Evolutionary conservation across 2,797 vertebrate genomes (phyloP), one percentile per base, ranked within the genome.

Genomic region (Xenentodon cancila): DNA sequence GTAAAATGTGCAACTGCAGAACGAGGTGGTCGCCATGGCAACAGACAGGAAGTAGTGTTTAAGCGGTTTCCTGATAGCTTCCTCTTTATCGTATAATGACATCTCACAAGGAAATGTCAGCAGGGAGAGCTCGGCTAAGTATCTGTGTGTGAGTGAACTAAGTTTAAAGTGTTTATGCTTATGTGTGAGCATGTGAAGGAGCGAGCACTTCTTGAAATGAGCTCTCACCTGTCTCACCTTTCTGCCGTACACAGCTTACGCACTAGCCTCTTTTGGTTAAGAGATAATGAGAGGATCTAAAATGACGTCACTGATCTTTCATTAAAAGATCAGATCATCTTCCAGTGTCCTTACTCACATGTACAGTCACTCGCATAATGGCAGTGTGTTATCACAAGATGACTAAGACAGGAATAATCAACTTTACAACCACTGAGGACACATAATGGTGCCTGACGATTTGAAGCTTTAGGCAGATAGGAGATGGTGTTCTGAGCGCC

Each of bases 41-140:
- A 93, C 92, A 88, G 90, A 89, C 93, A 94, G 94, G 94, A 94
- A 94, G 91, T 91, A 85, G 90, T 79, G 70, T 89, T 93, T 92
- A 91, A 90, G 91, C 79, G 91, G 93, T 94, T 94, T 94, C 93
- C 92, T 93, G 93, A 88, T 84, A 64, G 68, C 89, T 93, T 93
- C 91, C 91, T 84, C 90, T 92, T 93, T 93, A 94, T 94, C 93
- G 0, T 73, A 68, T 86, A 91, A 90, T 93, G 90, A 90, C 92
- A 94, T 94, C 92, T 92, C 80, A 72, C 79, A 80, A 89, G 84
- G 77, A 91, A 91, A 88, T 84, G 71, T 79, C 76, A 72, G 68
- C 72, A 76, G 53, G 58, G 71, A 81, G 70, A 60, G 20, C 64
- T 73, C 66, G 3, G 65, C 68, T 64, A 40, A 43, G 54, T 52